A percentile compares a stretch with the other conserved stretches of the same genome.
Conservation (phyloP, 2,888 invertebrate species). For the Lasioglossum oenotherae region DNA sequence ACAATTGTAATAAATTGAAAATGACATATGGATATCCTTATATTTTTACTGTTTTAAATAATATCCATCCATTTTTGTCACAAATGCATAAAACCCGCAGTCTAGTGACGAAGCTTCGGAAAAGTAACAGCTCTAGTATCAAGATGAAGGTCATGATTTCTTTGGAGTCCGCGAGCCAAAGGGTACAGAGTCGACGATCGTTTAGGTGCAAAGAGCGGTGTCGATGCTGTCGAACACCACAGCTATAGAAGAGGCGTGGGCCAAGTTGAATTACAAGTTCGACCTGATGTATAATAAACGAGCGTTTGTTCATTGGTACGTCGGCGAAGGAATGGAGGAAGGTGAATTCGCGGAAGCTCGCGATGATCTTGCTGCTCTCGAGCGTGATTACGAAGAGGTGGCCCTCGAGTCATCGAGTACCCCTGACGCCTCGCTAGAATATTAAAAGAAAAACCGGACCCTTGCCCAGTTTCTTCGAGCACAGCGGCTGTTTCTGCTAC, state of each 20-base stretch:
- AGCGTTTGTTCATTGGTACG: slow-evolving; percentile 98
- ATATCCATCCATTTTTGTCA: too few relatives aligned
- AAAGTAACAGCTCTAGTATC: too few relatives aligned
- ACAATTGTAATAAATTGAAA: too few relatives aligned
- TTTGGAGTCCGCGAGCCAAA: not conserved
- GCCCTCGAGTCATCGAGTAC: slow-evolving; percentile 88
- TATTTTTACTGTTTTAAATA: too few relatives aligned
- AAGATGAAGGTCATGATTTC: not conserved
- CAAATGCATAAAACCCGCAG: too few relatives aligned
- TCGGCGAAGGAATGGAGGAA: slow-evolving; percentile 95
- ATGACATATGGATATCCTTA: too few relatives aligned
- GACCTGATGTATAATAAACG: slow-evolving; percentile 98
- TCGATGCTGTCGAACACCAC: slow-evolving; percentile 82
- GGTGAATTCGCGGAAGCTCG: slow-evolving; percentile 95
- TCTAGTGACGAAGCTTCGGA: too few relatives aligned
- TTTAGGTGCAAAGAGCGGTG: slow-evolving; percentile 79
- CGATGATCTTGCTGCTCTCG: slow-evolving; percentile 92
- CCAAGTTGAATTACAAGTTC: slow-evolving; percentile 96
- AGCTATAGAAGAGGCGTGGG: slow-evolving; percentile 81
- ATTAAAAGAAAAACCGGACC: slow-evolving; percentile 39
- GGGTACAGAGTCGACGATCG: not conserved
- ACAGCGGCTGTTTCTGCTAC: slow-evolving; percentile 31
- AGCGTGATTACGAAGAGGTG: slow-evolving; percentile 93
- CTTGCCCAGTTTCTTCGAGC: not conserved
- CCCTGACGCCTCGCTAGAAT: slow-evolving; percentile 69